phyloP scores from a whole-genome alignment of 2,113 vertebrate genomes.

The Diadophis punctatus region DNA sequence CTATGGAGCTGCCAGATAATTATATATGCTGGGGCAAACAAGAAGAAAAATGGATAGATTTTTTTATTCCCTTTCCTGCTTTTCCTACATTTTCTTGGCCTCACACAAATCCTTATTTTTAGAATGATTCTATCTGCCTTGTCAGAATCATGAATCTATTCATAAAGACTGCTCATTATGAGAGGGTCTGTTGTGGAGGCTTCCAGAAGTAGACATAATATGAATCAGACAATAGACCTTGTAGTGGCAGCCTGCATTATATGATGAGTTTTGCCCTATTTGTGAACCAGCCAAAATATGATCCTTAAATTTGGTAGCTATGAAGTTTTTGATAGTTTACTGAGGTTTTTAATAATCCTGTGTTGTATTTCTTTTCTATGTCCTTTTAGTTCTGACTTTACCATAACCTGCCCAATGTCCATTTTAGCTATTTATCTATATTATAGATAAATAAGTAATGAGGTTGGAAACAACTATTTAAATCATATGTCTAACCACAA shows the following conservation, averaged over 20 bases:
- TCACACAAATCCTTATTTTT: not conserved
- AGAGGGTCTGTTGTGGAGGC: not conserved
- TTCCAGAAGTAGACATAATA: not conserved
- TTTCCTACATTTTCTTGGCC: not conserved
- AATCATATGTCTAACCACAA: not conserved
- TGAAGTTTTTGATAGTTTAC: not conserved
- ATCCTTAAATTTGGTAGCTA: not conserved
- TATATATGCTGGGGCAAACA: not conserved
- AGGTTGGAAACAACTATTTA: not conserved
- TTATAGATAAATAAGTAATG: not conserved
- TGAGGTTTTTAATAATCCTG: not conserved
- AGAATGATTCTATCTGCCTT: not conserved
- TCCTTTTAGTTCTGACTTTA: not conserved
- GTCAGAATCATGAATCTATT: not conserved
- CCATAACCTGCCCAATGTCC: not conserved
- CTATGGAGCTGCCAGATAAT: not conserved
- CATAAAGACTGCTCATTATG: not conserved
- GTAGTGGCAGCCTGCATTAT: not conserved
- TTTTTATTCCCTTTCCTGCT: not conserved
- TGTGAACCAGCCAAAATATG: not conserved
- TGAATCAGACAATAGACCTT: not conserved
- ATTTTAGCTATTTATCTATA: not conserved
- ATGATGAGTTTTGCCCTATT: not conserved
- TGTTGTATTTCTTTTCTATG: not conserved
- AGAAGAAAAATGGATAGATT: not conserved